A percentile compares a stretch with the other conserved stretches of the same genome.
These are phyloP conservation scores for Murina feae DNA, from an alignment of 2,113 vertebrate species.

Conservation along the genomic window DNA sequence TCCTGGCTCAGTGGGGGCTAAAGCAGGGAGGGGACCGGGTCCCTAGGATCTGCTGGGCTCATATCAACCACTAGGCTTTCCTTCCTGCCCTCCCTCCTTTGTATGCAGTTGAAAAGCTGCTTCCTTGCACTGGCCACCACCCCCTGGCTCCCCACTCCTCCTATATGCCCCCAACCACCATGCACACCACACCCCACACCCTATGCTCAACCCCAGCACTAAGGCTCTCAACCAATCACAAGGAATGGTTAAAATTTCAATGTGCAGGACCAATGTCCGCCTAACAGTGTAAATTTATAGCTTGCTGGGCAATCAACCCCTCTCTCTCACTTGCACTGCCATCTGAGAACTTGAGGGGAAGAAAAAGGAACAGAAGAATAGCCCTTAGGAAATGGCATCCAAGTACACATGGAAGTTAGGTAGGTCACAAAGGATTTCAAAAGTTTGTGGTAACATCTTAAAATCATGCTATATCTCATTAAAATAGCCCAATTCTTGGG, in stretches of 20 bases:
- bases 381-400: background rate
- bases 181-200: rapidly evolving
- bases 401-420: background rate
- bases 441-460: background rate
- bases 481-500: background rate
- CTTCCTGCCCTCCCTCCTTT: background rate
- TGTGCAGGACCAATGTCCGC: background rate
- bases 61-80: background rate
- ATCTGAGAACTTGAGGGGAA: background rate
- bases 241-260: background rate
- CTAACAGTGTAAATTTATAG: background rate
- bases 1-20: background rate
- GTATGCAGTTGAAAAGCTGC: background rate
- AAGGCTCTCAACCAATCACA: background rate
- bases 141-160: background rate
- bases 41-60: background rate
- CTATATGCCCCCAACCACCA: no score
- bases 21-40: background rate
- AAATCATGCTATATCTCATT: background rate
- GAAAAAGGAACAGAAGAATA: background rate
- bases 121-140: background rate
- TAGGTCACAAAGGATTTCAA: background rate
- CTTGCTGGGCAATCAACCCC: background rate
- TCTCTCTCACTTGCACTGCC: background rate
- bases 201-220: background rate